A percentile compares a stretch with the other conserved stretches of the same genome.
Conservation (phyloP, 2,888 invertebrate species). For the Homarus gammarus region DNA sequence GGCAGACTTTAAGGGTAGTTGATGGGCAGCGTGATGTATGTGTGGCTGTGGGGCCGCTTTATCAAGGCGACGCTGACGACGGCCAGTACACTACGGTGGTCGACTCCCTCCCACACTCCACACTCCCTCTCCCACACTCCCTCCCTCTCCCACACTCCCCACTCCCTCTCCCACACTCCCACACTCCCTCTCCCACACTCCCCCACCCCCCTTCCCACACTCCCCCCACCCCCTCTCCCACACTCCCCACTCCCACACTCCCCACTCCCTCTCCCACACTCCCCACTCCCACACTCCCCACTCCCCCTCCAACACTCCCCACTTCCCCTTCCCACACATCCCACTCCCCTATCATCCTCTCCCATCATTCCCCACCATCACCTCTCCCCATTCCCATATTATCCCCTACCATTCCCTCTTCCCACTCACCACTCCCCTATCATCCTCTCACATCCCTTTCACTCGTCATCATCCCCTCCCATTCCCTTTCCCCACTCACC, state of each 20-base stretch:
- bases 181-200: not conserved
- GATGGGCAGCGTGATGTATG: constrained; percentile 15
- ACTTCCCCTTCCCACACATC: not conserved
- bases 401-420: not conserved
- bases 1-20: constrained; percentile 5
- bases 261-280: not conserved
- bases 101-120: not conserved
- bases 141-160: too few species aligned
- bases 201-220: too few species aligned
- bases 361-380: not conserved
- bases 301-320: too few species aligned
- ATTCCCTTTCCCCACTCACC: not conserved
- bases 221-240: too few species aligned
- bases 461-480: too few species aligned
- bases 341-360: not conserved
- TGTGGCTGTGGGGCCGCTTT: not conserved
- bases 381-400: too few species aligned
- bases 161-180: not conserved
- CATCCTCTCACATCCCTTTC: not conserved
- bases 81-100: too few species aligned
- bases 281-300: not conserved
- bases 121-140: not conserved
- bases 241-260: not conserved
- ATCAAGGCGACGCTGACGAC: not conserved
- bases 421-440: not conserved